A percentile compares a stretch with the other conserved stretches of the same genome.
These are phyloP conservation scores for Rhinoderma darwinii DNA, from an alignment of 2,113 vertebrate genomes.

Conservation along the genomic window DNA sequence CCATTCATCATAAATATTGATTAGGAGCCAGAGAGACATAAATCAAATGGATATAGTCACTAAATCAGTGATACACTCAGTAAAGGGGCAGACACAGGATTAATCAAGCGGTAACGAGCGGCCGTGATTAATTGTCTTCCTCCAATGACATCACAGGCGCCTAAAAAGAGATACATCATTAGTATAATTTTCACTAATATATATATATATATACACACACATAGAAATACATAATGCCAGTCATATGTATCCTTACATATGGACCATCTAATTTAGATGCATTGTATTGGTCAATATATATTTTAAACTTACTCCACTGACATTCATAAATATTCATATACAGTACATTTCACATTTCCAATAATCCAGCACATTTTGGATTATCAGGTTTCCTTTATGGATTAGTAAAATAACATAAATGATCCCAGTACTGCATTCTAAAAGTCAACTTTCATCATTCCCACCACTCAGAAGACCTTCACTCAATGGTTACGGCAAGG, in stretches of 20 bases:
- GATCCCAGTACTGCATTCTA: no score
- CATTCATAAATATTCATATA: no score
- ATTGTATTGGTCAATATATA: no score
- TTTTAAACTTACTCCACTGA: no score
- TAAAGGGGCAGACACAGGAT: conserved; percentile 87
- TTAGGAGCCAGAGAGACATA: conserved; percentile 78
- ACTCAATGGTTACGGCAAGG: no score
- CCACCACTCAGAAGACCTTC: no score
- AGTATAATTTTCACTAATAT: conserved; percentile 27
- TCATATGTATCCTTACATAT: neutral
- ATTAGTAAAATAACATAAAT: no score
- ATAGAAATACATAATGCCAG: neutral
- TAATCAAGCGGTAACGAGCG: conserved; percentile 77
- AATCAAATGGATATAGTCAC: conserved; percentile 84
- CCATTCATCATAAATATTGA: conserved; percentile 90
- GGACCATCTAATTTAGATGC: no score
- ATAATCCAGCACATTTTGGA: no score
- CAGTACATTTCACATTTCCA: no score
- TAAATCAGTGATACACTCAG: conserved; percentile 89
- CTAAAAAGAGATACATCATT: conserved; percentile 47
- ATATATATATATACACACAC: conserved; percentile 15
- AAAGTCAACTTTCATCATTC: no score
- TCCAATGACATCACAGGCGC: conserved; percentile 57
- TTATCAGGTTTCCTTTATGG: no score
- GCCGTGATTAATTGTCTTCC: conserved; percentile 83